Evolutionary conservation across 2,888 invertebrate genomes (phyloP).

Genomic region (Plagodis pulveraria): DNA sequence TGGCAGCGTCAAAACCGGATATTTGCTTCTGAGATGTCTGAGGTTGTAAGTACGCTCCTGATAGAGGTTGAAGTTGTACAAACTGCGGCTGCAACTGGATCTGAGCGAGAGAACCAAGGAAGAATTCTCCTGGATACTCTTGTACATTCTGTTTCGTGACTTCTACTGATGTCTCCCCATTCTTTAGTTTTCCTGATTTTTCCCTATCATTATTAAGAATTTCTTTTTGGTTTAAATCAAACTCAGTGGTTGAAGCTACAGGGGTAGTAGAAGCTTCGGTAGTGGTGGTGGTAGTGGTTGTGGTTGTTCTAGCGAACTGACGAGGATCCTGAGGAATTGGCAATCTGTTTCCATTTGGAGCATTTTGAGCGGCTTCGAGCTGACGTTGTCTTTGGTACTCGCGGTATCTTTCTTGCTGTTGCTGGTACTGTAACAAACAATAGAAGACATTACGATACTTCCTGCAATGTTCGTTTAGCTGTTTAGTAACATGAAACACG

Average conservation of each 20-base stretch:
- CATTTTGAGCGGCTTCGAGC: conserved; percentile 51
- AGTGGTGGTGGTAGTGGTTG: conserved; percentile 51
- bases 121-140: conserved; percentile 73
- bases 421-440: conserved; percentile 59
- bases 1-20: conserved; percentile 63
- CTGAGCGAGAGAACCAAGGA: conserved; percentile 68
- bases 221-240: conserved; percentile 64
- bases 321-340: conserved; percentile 59
- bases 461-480: neutral
- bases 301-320: conserved; percentile 52
- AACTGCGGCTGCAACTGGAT: conserved; percentile 68
- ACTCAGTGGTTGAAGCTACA: conserved; percentile 59
- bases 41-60: conserved; percentile 60
- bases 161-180: conserved; percentile 66
- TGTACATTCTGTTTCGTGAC: conserved; percentile 71
- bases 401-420: conserved; percentile 67
- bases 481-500: neutral
- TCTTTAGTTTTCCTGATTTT: conserved; percentile 43
- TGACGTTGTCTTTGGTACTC: conserved; percentile 70
- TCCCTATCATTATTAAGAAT: conserved; percentile 38
- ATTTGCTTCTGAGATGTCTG: conserved; percentile 55
- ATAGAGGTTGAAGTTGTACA: conserved; percentile 59
- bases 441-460: no score
- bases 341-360: conserved; percentile 46
- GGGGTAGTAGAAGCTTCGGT: conserved; percentile 54